Conservation (phyloP, 2,797 vertebrate species). For the Siniperca undulata region DNA sequence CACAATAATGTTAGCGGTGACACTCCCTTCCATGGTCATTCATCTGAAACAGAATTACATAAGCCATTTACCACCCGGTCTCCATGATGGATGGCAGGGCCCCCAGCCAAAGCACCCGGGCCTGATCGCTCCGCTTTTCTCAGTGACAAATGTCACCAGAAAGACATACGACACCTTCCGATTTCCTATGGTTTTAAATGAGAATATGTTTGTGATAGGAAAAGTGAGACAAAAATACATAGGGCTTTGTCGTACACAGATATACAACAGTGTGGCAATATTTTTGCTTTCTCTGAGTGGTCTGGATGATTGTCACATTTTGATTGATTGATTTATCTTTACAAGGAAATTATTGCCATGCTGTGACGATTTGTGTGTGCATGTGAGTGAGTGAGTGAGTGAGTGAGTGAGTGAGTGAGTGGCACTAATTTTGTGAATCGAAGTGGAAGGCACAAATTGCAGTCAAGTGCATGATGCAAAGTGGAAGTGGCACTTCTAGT, state of each 20-base stretch:
- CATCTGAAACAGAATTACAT: conserved; percentile 85
- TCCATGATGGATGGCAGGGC: conserved; percentile 81
- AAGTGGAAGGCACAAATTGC: conserved; percentile 2
- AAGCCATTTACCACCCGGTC: conserved; percentile 85
- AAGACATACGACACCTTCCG: conserved; percentile 68
- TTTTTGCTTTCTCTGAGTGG: not conserved
- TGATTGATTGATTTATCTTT: conserved; percentile 53
- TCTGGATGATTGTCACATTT: conserved; percentile 24
- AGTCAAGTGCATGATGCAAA: not conserved
- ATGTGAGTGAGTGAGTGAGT: not conserved
- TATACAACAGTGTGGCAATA: not conserved
- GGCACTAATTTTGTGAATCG: conserved; percentile 17
- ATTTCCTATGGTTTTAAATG: conserved; percentile 75
- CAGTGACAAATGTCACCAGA: conserved; percentile 77
- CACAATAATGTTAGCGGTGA: conserved; percentile 83
- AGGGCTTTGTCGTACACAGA: conserved; percentile 4
- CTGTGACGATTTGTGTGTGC: conserved; percentile 1
- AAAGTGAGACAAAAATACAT: conserved; percentile 24
- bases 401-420: not conserved
- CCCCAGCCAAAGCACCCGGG: conserved; percentile 74
- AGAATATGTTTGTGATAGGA: conserved; percentile 68
- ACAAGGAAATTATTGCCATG: conserved; percentile 33
- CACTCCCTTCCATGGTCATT: conserved; percentile 82
- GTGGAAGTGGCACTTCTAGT: not conserved
- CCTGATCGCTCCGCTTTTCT: conserved; percentile 74